Evolutionary conservation across 2,888 invertebrate genomes (phyloP).

Genomic region (Parthenolecanium corni): DNA sequence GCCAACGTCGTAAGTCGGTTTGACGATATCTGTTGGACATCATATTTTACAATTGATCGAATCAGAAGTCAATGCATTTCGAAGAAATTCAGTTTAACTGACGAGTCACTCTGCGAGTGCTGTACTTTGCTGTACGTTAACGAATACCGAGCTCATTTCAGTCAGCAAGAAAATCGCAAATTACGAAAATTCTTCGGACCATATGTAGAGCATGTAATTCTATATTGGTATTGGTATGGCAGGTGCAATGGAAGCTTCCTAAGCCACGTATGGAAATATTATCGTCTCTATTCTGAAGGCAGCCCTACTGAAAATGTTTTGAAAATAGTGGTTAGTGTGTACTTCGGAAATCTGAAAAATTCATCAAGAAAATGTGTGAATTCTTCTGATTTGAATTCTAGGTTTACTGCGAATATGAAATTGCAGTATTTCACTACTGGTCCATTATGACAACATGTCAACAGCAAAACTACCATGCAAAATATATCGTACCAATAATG

Average conservation of each 20-base stretch:
- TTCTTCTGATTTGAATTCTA: background rate
- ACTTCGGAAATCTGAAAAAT: background rate
- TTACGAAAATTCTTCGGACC: background rate
- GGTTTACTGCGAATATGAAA: background rate
- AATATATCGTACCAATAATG: background rate
- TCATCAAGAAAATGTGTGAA: no score
- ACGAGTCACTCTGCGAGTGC: background rate
- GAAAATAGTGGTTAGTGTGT: background rate
- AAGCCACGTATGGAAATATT: background rate
- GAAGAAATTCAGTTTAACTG: background rate
- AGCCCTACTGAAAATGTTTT: background rate
- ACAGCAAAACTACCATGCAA: background rate
- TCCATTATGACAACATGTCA: background rate
- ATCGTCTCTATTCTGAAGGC: background rate
- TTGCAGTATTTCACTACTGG: background rate
- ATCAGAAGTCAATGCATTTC: background rate
- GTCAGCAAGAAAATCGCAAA: background rate
- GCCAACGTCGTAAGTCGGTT: background rate
- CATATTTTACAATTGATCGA: background rate
- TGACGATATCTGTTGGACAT: background rate
- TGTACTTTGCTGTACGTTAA: background rate
- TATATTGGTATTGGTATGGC: conserved; percentile 1
- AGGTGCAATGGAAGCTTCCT: background rate
- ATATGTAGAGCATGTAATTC: background rate
- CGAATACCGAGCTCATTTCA: background rate